Evolutionary conservation across 2,888 invertebrate genomes (phyloP).

Genomic region (Platypus cylindrus): DNA sequence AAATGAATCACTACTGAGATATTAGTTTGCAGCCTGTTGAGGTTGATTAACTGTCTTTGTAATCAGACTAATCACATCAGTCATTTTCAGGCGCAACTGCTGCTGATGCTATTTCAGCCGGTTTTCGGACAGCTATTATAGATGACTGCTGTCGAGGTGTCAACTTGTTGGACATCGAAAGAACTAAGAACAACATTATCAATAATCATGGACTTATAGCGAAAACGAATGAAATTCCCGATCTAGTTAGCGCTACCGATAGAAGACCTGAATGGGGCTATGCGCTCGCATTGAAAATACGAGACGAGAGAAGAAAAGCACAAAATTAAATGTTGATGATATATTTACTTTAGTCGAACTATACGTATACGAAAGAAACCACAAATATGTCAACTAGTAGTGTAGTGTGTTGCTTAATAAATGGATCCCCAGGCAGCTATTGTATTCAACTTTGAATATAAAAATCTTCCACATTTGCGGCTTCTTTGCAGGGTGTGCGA

Average conservation of each 20-base stretch:
- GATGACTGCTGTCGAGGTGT: conserved; percentile 87
- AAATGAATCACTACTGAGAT: too few relatives aligned
- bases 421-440: too few relatives aligned
- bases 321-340: not conserved
- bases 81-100: conserved; percentile 60
- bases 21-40: too few relatives aligned
- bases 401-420: too few relatives aligned
- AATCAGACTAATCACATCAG: too few relatives aligned
- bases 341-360: not conserved
- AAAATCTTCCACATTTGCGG: too few relatives aligned
- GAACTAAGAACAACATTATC: conserved; percentile 59
- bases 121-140: conserved; percentile 74
- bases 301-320: conserved; percentile 1
- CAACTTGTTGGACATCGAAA: conserved; percentile 69
- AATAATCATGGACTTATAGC: conserved; percentile 67
- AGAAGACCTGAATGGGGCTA: conserved; percentile 76
- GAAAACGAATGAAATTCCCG: conserved; percentile 60
- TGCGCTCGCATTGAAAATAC: conserved; percentile 68
- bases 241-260: conserved; percentile 77
- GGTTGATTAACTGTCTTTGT: too few relatives aligned
- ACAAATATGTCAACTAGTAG: too few relatives aligned
- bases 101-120: conserved; percentile 70
- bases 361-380: not conserved
- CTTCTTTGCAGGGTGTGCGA: too few relatives aligned
- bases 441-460: too few relatives aligned